Base-by-base conservation (phyloP, 2,888 invertebrate genomes). In the Mystacides longicornis region DNA sequence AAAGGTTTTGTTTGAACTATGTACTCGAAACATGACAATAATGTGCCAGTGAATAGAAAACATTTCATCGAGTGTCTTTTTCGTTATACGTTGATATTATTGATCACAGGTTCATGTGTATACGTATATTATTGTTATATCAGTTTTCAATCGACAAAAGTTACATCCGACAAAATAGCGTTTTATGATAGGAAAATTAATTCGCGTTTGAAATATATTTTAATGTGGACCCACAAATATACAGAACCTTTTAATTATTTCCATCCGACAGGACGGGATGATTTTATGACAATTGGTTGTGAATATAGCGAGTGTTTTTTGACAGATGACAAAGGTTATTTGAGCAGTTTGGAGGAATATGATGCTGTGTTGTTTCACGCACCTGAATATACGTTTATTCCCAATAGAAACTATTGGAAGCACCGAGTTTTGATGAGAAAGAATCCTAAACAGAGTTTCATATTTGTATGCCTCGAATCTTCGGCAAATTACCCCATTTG, bases 331-430 rank as follows among this genome's bases (percentile, higher is more conserved):
- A 67, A 65, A 49, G 60, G 45, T 5, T 49, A 62, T 11, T 58
- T 74, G 1, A 62, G 66, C 0, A 70, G 78, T 53, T 65, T 71
- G 3, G 65, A 69, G 14, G 60, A 68, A 23, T 75, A 65, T 33
- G 77, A 81, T 47, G 81, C 79, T 0, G 67, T 82, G 4, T 49
- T 82, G 1, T 81, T 81, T 52, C 80, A 81, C 51, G 73, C 72
- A 0, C 72, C 74, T 19, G 65, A 69, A 46, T 58, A 57, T 7
- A 23, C 23, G 0, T 37, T 7, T 14, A 37, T 37, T n/a, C 20
- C 45, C 18, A 45, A 45, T 19, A 45, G 16, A 21, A 3, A 52
- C 42, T 27, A n/a, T 5, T 14, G 23, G 42, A 5, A 54, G 56
- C 18, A n/a, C 62, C 0, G 18, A 67, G 1, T 7, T 3, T 21